Conservation (phyloP, 2,888 invertebrate genomes). For the Chrysolina haemoptera region DNA sequence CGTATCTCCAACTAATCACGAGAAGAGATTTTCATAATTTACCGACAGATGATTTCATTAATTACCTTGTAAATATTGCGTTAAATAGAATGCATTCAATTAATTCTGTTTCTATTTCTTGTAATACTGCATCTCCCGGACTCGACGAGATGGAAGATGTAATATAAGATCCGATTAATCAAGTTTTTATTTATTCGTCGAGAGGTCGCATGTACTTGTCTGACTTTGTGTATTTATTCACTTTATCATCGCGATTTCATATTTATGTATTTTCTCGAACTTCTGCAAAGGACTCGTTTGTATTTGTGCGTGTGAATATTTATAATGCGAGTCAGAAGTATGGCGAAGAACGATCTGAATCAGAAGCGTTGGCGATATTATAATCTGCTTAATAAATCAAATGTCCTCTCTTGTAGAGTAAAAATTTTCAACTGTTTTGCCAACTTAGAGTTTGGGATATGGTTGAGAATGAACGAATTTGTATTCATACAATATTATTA, state of each 20-base stretch:
- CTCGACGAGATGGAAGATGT: slow-evolving; percentile 52
- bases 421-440: neutral
- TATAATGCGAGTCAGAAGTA: neutral
- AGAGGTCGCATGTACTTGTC: slow-evolving; percentile 58
- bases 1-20: neutral
- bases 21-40: neutral
- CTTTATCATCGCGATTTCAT: slow-evolving; percentile 53
- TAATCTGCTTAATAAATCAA: neutral
- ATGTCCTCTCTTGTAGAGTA: neutral
- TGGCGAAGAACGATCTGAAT: no score
- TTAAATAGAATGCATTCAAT: slow-evolving; percentile 12
- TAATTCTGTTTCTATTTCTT: slow-evolving; percentile 12
- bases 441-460: neutral
- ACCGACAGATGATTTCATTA: neutral
- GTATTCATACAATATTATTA: no score
- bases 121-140: slow-evolving; percentile 32
- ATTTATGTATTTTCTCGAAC: slow-evolving; percentile 40
- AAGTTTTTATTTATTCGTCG: slow-evolving; percentile 54
- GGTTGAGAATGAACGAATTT: neutral
- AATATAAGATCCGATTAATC: slow-evolving; percentile 59
- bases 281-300: slow-evolving; percentile 29
- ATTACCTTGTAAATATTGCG: slow-evolving; percentile 21
- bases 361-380: neutral
- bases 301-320: neutral
- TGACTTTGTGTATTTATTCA: slow-evolving; percentile 54